Percentiles rank a stretch among this genome's conserved stretches.
Conservation (phyloP, 2,113 vertebrate species). For the Bos indicus region DNA sequence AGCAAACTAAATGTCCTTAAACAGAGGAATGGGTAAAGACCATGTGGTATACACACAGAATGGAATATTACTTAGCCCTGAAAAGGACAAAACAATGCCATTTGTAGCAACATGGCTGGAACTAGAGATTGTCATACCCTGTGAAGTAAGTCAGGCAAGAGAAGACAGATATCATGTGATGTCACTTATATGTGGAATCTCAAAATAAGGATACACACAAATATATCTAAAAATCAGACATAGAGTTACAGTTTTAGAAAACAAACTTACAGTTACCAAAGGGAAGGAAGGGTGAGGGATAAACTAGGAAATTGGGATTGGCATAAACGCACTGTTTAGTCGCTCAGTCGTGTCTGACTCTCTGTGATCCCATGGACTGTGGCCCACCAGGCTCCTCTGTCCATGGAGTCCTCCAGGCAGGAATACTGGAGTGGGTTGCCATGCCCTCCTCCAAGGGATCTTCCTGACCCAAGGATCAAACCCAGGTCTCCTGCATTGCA, state of each 20-base stretch:
- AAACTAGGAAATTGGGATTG: background rate
- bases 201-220: background rate
- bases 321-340: background rate
- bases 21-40: background rate
- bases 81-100: background rate
- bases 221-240: background rate
- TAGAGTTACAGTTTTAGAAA: background rate
- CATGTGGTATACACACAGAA: background rate
- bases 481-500: background rate
- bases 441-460: background rate
- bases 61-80: background rate
- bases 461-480: background rate
- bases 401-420: background rate
- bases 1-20: background rate
- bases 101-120: background rate
- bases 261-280: background rate
- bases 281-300: background rate
- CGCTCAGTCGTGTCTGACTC: rapidly evolving
- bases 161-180: background rate
- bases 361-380: background rate
- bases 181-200: background rate
- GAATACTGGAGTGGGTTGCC: background rate
- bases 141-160: background rate
- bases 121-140: background rate
- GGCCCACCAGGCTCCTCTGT: background rate